These are phyloP conservation scores for Kryptolebias ocellatus DNA, from an alignment of 2,797 vertebrate genomes.

Conservation along the genomic window DNA sequence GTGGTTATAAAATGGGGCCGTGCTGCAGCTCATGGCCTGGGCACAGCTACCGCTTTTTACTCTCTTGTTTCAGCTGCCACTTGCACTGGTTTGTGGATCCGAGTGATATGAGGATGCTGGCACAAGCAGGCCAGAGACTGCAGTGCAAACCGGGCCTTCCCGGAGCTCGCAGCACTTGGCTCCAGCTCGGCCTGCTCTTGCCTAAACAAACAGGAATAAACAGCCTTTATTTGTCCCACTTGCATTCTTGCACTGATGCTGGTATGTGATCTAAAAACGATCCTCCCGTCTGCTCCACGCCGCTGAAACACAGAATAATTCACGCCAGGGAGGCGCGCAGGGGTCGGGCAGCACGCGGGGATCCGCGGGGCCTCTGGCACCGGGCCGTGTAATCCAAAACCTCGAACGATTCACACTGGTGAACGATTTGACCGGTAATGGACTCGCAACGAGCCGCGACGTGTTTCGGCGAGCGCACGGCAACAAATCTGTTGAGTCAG, in stretches of 20 bases:
- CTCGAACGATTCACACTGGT: constrained; percentile 49
- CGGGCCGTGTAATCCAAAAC: constrained; percentile 50
- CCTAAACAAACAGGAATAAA: constrained; percentile 73
- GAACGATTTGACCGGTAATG: constrained; percentile 43
- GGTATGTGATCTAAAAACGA: constrained; percentile 25
- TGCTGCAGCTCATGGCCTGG: constrained; percentile 13
- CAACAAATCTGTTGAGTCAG: constrained; percentile 33
- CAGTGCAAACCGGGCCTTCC: constrained; percentile 68
- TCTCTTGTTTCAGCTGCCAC: constrained; percentile 24
- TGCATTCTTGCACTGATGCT: constrained; percentile 43
- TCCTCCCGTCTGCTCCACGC: too few relatives aligned
- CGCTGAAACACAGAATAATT: neutral
- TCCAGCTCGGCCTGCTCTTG: constrained; percentile 35
- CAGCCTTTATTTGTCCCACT: constrained; percentile 57
- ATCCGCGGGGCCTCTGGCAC: constrained; percentile 37
- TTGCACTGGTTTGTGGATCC: constrained; percentile 45
- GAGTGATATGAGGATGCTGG: constrained; percentile 46
- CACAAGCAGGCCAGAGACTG: constrained; percentile 45
- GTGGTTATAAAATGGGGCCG: constrained; percentile 22
- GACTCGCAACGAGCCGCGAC: constrained; percentile 49
- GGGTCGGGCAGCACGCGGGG: constrained; percentile 7
- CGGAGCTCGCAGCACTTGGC: constrained; percentile 58
- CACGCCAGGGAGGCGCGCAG: constrained; percentile 13
- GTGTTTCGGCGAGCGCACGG: constrained; percentile 16
- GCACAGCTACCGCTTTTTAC: constrained; percentile 44